Base-by-base conservation (phyloP, 2,797 vertebrate species). In the Moxostoma hubbsi region DNA sequence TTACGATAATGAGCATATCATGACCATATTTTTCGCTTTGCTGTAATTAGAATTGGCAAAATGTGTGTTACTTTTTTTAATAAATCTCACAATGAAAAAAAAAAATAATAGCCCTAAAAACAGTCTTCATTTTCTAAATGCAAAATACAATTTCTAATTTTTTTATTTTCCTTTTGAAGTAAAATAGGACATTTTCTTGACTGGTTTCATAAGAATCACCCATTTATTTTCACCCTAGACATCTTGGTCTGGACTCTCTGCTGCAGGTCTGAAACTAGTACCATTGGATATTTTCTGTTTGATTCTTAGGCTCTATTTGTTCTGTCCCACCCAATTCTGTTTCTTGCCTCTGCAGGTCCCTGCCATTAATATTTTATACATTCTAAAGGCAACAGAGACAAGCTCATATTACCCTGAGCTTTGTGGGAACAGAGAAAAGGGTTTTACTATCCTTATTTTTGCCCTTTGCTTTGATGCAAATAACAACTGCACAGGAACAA, bases 291-390 rank as follows among this genome's bases (percentile, higher is more conserved):
- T 51, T 49, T 10, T 45, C 12, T 46, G 55, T 11, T 3, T 55
- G 49, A 49, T 54, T 62, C 36, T 36, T 4, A 36, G 36, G 36
- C 36, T 36, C 36, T 36, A 36, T 36, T 36, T 36, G 3, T 4
- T 4, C 36, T 36, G 36, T 72, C 58, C 46, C 73, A 64, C 59
- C 75, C 62, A 58, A 73, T 68, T 57, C 63, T 61, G 36, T 74
- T 47, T 79, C 50, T 85, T 54, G 36, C 36, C 82, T 67, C 68
- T 64, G 83, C 83, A 79, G 68, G 80, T 81, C 77, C 67, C 57
- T 57, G 71, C 45, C 54, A 84, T 94, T 86, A 90, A 94, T 93
- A 89, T 93, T 94, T 93, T 87, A 93, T 87, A 81, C 82, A 84
- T 70, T 87, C 89, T 79, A 86, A 83, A 81, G 80, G 77, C 82